These are phyloP conservation scores for Myiagra hebetior DNA, from an alignment of 2,113 vertebrate genomes.

Conservation along the genomic window DNA sequence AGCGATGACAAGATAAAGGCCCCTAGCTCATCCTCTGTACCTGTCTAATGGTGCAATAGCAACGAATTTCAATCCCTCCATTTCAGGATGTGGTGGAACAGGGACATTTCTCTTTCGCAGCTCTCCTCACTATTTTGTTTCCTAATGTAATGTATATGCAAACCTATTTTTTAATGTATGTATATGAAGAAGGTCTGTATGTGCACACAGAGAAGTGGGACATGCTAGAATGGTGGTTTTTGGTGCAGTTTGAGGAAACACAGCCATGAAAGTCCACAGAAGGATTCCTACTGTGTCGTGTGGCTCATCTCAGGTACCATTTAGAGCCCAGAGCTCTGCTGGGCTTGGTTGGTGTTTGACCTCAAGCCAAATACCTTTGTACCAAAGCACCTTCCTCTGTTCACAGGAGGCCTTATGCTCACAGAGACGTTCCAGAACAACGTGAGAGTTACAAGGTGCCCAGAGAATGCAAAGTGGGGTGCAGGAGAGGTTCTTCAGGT, in stretches of 20 bases:
- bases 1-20: neutral
- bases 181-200: too few species aligned
- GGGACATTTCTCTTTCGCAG: neutral
- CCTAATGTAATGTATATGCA: neutral
- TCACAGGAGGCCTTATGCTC: neutral
- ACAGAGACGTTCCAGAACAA: neutral
- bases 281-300: neutral
- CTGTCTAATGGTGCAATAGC: neutral
- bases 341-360: rapidly evolving
- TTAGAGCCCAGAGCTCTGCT: neutral
- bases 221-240: rapidly evolving
- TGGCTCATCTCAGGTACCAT: neutral
- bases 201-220: neutral
- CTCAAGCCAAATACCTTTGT: neutral
- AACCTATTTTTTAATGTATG: neutral
- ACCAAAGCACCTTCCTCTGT: neutral
- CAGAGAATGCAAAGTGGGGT: neutral
- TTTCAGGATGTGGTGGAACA: neutral
- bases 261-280: neutral
- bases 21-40: neutral
- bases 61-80: neutral
- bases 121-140: neutral
- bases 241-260: neutral
- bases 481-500: neutral
- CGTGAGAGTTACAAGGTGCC: rapidly evolving